Evolutionary conservation across 2,113 vertebrate genomes (phyloP).

Genomic region (Melanostigma gelatinosum): DNA sequence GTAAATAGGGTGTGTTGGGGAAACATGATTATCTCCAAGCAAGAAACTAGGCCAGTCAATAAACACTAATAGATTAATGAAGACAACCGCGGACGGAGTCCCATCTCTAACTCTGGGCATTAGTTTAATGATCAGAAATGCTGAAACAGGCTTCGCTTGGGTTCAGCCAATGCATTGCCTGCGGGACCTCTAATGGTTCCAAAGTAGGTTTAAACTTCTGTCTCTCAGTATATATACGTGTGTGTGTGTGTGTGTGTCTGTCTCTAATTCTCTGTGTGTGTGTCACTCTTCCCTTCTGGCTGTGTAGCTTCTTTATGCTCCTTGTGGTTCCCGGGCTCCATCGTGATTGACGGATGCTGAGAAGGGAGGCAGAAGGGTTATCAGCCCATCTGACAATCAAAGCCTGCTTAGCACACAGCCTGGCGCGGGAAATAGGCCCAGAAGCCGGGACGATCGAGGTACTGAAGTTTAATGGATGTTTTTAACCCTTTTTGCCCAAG

Average conservation of each 20-base stretch:
- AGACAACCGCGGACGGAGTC: conserved; percentile 53
- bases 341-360: conserved; percentile 69
- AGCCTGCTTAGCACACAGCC: conserved; percentile 36
- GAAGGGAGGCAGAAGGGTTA: conserved; percentile 64
- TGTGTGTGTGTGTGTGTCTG: conserved; percentile 28
- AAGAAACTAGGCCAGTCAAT: conserved; percentile 74
- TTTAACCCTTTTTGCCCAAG: conserved; percentile 15
- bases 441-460: conserved; percentile 15
- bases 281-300: conserved; percentile 44
- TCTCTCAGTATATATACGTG: background rate
- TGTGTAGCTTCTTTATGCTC: conserved; percentile 34
- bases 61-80: conserved; percentile 71
- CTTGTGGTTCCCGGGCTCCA: conserved; percentile 36
- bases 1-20: conserved; percentile 52
- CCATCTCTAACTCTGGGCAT: conserved; percentile 68
- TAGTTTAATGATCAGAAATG: conserved; percentile 77
- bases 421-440: conserved; percentile 16
- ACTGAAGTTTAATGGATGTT: conserved; percentile 24
- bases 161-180: conserved; percentile 38
- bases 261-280: conserved; percentile 34
- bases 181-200: conserved; percentile 49
- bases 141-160: conserved; percentile 66
- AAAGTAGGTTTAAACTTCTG: conserved; percentile 27
- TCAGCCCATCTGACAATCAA: conserved; percentile 76
- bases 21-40: conserved; percentile 75